Evolutionary conservation across 2,888 invertebrate genomes (phyloP).

Genomic region (Ceriagrion tenellum): DNA sequence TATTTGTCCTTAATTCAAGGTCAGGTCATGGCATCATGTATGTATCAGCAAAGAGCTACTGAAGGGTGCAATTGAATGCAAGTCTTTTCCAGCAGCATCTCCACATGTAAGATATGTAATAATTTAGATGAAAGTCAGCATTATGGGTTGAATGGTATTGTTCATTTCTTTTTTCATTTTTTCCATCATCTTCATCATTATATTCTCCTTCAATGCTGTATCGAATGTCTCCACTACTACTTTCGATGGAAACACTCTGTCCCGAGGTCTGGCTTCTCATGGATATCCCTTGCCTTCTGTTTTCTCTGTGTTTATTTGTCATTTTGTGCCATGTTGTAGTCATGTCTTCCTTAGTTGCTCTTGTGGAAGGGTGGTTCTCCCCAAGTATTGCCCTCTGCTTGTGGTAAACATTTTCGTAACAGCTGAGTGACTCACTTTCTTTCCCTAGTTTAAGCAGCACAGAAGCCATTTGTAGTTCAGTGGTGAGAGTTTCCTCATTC

Average conservation of each 20-base stretch:
- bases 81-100: background rate
- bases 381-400: conserved; percentile 8
- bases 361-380: conserved; percentile 9
- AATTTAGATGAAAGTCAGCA: background rate
- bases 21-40: no score
- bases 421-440: background rate
- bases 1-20: no score
- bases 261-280: background rate
- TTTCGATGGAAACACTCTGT: background rate
- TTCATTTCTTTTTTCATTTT: background rate
- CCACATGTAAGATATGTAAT: background rate
- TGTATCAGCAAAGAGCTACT: background rate
- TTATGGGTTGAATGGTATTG: background rate
- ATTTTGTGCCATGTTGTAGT: background rate
- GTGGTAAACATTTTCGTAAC: background rate
- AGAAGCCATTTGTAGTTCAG: conserved; percentile 7
- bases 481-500: conserved; percentile 26
- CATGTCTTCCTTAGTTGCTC: background rate
- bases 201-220: background rate
- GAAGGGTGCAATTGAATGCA: background rate
- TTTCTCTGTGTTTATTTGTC: background rate
- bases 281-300: background rate
- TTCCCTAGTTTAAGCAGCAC: background rate
- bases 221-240: background rate
- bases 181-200: background rate